Evolutionary conservation across 1,140 invertebrate genomes (phyloP), one percentile per base, ranked within the genome.

Genomic region (Lepidurus arcticus): DNA sequence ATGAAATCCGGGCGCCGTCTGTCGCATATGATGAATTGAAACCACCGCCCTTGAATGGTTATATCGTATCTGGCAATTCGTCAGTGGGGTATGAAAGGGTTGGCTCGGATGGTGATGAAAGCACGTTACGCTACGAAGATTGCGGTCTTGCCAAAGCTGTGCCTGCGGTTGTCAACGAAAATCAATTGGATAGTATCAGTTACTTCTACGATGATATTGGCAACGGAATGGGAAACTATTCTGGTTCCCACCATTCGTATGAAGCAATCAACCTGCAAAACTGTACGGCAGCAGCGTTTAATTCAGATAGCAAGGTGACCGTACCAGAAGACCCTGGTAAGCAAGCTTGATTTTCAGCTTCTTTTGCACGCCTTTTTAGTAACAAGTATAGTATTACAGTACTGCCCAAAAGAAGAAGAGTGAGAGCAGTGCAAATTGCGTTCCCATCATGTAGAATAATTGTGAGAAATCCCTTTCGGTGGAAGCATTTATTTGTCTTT

Each of bases 151-250:
- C 80, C 7, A 81, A 79, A 34, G 80, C 81, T 21, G 78, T 80
- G 11, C 80, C 82, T 13, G 81, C 80, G 2, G 80, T 82, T n/a
- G 81, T 82, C 2, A 53, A 76, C 24, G 81, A 82, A 79, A 79
- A 82, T 74, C 82, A 82, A 76, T 10, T 81, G 44, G 81, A 82
- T 77, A 82, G 81, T 43, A 81, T 82, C 73, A 80, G 80, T 53
- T 82, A 82, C 79, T 78, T 82, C 44, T 82, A 82, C 53, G 82
- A 82, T 77, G 82, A 82, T 43, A 81, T 82, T 16, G 75, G 80
- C 11, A 79, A 77, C 53, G 81, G 80, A 76, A 80, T 80, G 74
- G 80, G 78, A 21, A 24, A 16, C 42, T 78, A 78, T 42, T 13
- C 42, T 16, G 78, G 78, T 24, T 80, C 76, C 7, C 81, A 81